phyloP scores from a whole-genome alignment of 2,888 invertebrate species.

The Leucozona laternaria region DNA sequence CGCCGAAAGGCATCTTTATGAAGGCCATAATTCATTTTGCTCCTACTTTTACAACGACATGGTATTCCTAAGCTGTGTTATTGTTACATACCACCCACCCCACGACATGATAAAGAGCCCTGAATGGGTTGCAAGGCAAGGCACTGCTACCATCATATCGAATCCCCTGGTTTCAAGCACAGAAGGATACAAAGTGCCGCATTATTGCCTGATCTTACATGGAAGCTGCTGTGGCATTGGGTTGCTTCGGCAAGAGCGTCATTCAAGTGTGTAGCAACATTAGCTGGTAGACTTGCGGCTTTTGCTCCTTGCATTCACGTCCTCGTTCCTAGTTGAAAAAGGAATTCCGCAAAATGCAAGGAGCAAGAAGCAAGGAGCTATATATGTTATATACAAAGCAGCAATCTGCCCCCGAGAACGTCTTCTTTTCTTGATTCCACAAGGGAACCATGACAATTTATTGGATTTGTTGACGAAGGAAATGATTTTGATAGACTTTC shows the following conservation, averaged over 20 bases:
- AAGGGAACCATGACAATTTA: conserved; percentile 72
- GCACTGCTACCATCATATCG: background rate
- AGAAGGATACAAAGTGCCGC: conserved; percentile 51
- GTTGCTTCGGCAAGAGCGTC: conserved; percentile 59
- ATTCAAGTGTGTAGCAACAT: conserved; percentile 73
- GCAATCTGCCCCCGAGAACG: conserved; percentile 49
- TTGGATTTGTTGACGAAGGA: conserved; percentile 76
- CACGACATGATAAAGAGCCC: conserved; percentile 52
- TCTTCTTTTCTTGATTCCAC: conserved; percentile 41
- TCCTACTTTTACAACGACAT: conserved; percentile 59
- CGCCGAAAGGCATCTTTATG: conserved; percentile 55
- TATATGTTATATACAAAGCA: conserved; percentile 6
- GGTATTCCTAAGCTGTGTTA: conserved; percentile 41
- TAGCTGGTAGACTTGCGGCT: conserved; percentile 73
- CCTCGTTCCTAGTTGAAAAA: conserved; percentile 1
- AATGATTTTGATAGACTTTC: conserved; percentile 76
- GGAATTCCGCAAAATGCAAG: conserved; percentile 38
- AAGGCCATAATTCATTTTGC: conserved; percentile 71
- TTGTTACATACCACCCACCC: conserved; percentile 32
- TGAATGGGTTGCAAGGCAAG: conserved; percentile 26
- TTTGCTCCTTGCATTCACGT: conserved; percentile 56
- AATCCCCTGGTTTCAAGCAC: conserved; percentile 16
- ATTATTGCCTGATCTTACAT: conserved; percentile 68
- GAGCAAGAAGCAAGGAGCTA: conserved; percentile 29
- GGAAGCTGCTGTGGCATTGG: conserved; percentile 50